Percentiles rank a stretch among this genome's conserved stretches.
These are phyloP conservation scores for Metopolophium dirhodum DNA, from an alignment of 1,140 invertebrate genomes.

Conservation along the genomic window DNA sequence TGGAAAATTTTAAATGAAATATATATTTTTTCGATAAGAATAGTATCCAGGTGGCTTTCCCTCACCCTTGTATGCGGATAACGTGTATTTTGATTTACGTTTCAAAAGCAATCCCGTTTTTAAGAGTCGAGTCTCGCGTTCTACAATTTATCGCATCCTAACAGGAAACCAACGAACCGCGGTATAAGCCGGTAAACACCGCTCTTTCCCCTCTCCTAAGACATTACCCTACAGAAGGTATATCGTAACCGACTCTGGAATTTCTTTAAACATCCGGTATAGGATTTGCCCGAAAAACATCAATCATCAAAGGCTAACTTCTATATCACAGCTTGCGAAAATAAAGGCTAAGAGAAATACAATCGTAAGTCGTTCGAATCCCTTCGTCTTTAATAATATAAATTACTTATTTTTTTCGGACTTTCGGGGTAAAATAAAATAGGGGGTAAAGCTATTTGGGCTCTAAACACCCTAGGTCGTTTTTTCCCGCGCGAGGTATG, in stretches of 20 bases:
- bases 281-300: constrained; percentile 49
- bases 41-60: constrained; percentile 18
- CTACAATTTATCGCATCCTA: constrained; percentile 47
- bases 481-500: not conserved
- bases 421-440: constrained; percentile 17
- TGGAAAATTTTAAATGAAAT: not conserved
- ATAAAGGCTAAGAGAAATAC: constrained; percentile 49
- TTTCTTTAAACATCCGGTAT: constrained; percentile 52
- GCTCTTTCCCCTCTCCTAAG: not conserved
- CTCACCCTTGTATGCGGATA: not conserved
- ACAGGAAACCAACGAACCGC: constrained; percentile 46
- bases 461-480: constrained; percentile 30
- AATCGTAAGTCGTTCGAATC: constrained; percentile 55
- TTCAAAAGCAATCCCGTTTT: constrained; percentile 55
- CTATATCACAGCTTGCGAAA: constrained; percentile 40
- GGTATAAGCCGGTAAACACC: constrained; percentile 51
- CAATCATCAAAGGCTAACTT: constrained; percentile 55
- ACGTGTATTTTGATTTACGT: constrained; percentile 53
- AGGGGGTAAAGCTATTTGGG: not conserved
- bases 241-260: constrained; percentile 34
- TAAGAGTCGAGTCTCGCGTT: constrained; percentile 44
- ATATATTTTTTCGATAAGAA: constrained; percentile 18
- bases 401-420: constrained; percentile 48
- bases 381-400: constrained; percentile 57
- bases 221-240: not conserved